Evolutionary conservation across 2,797 vertebrate species (phyloP), one percentile per base, ranked within the genome.

Genomic region (Picus viridis): DNA sequence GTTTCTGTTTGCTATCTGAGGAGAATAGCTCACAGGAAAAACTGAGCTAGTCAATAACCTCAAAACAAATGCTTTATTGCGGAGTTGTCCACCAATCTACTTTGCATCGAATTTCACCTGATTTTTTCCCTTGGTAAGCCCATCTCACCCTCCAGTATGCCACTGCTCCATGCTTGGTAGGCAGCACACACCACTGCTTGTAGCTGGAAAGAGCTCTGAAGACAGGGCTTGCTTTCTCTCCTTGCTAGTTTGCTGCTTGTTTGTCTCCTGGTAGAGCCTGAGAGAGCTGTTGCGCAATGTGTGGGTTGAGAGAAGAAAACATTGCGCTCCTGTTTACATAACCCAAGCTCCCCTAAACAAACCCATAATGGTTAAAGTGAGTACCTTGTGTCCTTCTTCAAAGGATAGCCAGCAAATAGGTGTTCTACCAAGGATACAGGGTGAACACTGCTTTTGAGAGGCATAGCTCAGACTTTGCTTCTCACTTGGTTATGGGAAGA

Each of bases 291-390:
- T 96, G 79, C 18, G 6, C 92, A 95, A 96, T n/a, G 41, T 88
- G 84, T 81, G 82, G 71, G 43, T 62, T 88, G 22, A 68, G 76
- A 88, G 70, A 91, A 91, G 68, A 93, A 94, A 95, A 95, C 39
- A 80, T 32, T 47, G 14, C 72, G 77, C 72, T 76, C 57, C 62
- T 94, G 74, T 96, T 96, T 94, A 93, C 63, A 92, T 85, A 96
- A 58, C 51, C 49, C 6, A 30, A 81, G 58, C 32, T 89, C 32
- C 53, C 68, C 81, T 88, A 45, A 88, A 83, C 65, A 89, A 90
- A 82, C 49, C 34, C 34, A 16, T 75, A 79, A 68, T n/a, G 64
- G 73, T 85, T 78, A 57, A 80, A 88, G 56, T 49, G 82, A 91
- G 82, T 73, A 88, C 87, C 87, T 68, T 51, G 64, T 83, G 82